Conservation (phyloP, 2,113 vertebrate species). For the Sinosuthora webbiana region DNA sequence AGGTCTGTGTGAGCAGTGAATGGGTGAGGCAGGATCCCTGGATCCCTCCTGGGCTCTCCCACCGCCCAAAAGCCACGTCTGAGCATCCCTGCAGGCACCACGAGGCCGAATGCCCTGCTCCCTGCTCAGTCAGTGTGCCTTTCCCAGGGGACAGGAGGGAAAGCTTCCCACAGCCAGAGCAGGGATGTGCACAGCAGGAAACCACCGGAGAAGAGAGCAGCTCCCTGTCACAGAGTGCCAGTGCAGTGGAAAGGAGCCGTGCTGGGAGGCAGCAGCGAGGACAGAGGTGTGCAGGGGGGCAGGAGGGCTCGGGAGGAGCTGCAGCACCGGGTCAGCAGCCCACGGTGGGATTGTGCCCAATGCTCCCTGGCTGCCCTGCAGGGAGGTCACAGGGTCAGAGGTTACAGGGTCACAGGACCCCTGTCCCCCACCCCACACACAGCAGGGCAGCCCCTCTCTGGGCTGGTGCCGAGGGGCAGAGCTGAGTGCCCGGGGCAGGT, state of each 20-base stretch:
- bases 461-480: too few relatives aligned
- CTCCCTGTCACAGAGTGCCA: neutral
- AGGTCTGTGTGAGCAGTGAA: neutral
- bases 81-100: neutral
- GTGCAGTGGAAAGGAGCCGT: neutral
- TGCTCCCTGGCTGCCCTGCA: neutral
- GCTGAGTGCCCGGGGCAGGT: neutral
- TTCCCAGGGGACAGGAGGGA: neutral
- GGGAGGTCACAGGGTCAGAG: neutral
- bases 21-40: neutral
- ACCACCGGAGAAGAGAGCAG: neutral
- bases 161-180: neutral
- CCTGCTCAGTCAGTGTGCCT: neutral
- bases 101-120: neutral
- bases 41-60: neutral
- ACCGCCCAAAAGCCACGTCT: accelerated
- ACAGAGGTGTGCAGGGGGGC: neutral
- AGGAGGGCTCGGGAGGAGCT: neutral
- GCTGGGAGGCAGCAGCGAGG: accelerated
- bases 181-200: neutral
- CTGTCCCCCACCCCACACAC: neutral
- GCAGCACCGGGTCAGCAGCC: neutral
- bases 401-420: neutral
- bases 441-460: too few relatives aligned
- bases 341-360: accelerated